Percentiles rank a stretch among this genome's conserved stretches.
phyloP scores from a whole-genome alignment of 2,888 invertebrate species.

The Megamerina dolium region DNA sequence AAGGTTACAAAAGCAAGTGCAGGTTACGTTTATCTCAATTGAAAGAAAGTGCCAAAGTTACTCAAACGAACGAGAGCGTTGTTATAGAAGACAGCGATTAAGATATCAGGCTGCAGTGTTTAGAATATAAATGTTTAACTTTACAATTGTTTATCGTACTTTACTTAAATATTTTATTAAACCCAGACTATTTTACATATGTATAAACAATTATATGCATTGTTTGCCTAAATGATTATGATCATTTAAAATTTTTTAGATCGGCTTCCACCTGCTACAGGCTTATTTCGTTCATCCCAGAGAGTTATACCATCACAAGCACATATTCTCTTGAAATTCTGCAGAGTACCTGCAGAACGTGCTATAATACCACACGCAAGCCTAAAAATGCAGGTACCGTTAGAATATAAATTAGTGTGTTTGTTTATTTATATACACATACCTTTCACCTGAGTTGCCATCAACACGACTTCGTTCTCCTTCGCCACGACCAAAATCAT shows the following conservation, averaged over 20 bases:
- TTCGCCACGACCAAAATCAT: conserved; percentile 57
- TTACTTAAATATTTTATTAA: too few species aligned
- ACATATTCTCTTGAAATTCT: conserved; percentile 82
- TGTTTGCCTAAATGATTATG: too few species aligned
- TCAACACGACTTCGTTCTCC: conserved; percentile 53
- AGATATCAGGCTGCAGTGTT: too few species aligned
- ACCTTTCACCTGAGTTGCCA: conserved; percentile 62
- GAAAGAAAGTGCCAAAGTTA: conserved; percentile 13
- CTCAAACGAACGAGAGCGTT: conserved; percentile 21
- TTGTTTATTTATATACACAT: too few species aligned
- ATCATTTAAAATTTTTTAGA: conserved; percentile 30
- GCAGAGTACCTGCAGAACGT: conserved; percentile 77
- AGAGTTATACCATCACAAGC: conserved; percentile 83
- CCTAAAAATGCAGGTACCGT: conserved; percentile 46
- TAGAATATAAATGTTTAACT: too few species aligned
- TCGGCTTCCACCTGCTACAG: conserved; percentile 44
- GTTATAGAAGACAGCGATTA: conserved; percentile 24
- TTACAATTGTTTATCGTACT: too few species aligned
- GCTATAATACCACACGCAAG: conserved; percentile 84
- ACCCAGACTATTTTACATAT: too few species aligned
- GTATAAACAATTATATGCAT: too few species aligned
- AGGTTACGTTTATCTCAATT: conserved; percentile 31
- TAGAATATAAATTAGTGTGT: too few species aligned
- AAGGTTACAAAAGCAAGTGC: conserved; percentile 39
- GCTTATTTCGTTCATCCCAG: conserved; percentile 76